A percentile compares a stretch with the other conserved stretches of the same genome.
These are phyloP conservation scores for Dynastes hyllus DNA, from an alignment of 2,888 invertebrate species.

Conservation along the genomic window DNA sequence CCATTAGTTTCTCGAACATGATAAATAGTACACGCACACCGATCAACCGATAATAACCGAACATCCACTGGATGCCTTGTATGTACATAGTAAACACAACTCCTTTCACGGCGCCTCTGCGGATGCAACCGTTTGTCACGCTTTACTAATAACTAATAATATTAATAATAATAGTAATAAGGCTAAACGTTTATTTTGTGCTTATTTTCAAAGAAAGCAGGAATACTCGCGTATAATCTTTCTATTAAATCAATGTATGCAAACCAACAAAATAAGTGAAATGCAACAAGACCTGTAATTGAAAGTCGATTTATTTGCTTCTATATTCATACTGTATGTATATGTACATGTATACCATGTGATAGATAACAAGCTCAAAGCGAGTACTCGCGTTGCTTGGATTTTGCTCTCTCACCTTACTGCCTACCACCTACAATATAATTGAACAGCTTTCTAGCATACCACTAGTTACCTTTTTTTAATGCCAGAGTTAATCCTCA, in stretches of 20 bases:
- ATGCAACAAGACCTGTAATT: conserved; percentile 47
- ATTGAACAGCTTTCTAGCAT: conserved; percentile 65
- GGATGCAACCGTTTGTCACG: too few relatives aligned
- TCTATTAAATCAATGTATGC: neutral
- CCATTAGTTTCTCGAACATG: too few relatives aligned
- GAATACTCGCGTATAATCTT: neutral
- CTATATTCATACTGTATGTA: conserved; percentile 45
- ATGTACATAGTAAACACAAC: too few relatives aligned
- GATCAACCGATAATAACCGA: too few relatives aligned
- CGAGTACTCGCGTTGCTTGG: conserved; percentile 61
- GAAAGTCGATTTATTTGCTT: conserved; percentile 57
- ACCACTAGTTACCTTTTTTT: conserved; percentile 60
- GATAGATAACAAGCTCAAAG: conserved; percentile 36
- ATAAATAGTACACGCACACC: too few relatives aligned
- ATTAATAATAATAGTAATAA: too few relatives aligned
- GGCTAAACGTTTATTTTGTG: too few relatives aligned
- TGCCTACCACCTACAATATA: conserved; percentile 64
- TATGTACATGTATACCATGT: neutral
- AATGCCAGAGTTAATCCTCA: neutral
- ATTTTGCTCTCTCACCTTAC: conserved; percentile 63
- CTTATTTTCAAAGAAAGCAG: too few relatives aligned
- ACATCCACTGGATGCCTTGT: too few relatives aligned
- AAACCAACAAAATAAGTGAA: conserved; percentile 22
- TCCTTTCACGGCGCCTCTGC: too few relatives aligned
- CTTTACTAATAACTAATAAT: too few relatives aligned